Conservation (phyloP, 2,113 vertebrate species). For the Amphilophus citrinellus region DNA sequence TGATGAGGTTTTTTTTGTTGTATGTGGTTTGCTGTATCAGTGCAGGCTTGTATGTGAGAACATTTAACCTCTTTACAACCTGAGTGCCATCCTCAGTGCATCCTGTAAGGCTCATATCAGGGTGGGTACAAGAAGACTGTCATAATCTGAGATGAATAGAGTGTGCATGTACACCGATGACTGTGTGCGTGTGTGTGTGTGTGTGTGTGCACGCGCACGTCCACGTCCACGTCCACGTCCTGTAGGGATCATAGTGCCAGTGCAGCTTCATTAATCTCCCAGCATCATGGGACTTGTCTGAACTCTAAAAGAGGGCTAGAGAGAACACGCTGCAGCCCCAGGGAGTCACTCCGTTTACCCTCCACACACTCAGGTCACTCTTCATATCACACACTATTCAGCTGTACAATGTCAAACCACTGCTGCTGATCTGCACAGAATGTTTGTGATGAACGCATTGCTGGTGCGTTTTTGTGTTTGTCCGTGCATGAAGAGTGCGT, state of each 20-base stretch:
- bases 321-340: constrained; percentile 59
- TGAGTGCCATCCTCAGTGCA: background rate
- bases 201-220: constrained; percentile 8
- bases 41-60: background rate
- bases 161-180: constrained; percentile 18
- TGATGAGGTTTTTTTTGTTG: background rate
- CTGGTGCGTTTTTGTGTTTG: background rate
- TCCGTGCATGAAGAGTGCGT: background rate
- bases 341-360: constrained; percentile 75
- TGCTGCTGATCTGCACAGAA: constrained; percentile 24
- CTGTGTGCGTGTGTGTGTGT: constrained; percentile 33
- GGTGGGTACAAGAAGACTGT: constrained; percentile 33
- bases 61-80: constrained; percentile 8
- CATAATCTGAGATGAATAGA: constrained; percentile 51
- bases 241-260: constrained; percentile 69
- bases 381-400: constrained; percentile 61
- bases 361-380: constrained; percentile 68
- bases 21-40: background rate
- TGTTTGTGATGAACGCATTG: constrained; percentile 4
- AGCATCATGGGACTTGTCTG: constrained; percentile 70
- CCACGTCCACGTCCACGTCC: constrained; percentile 27
- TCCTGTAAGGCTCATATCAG: constrained; percentile 3
- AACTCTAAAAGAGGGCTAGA: constrained; percentile 70
- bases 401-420: constrained; percentile 65
- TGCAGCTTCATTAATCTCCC: constrained; percentile 79